Conservation (phyloP, 2,113 vertebrate genomes). For the Motacilla tschutschensis region DNA sequence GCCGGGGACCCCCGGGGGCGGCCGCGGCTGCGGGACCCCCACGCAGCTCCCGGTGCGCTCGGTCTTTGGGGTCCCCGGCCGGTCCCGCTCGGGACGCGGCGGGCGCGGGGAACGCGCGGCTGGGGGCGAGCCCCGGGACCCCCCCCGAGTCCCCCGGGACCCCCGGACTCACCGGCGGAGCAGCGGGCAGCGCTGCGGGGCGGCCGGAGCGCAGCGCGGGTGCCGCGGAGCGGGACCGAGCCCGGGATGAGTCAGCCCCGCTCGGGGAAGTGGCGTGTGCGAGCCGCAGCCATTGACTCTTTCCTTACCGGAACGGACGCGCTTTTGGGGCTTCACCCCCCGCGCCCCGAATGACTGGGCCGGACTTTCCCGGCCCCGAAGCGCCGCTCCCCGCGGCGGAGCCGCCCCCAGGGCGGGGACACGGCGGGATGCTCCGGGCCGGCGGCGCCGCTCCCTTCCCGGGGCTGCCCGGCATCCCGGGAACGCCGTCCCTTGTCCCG, state of each 20-base stretch:
- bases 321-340: background rate
- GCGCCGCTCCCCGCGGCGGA: background rate
- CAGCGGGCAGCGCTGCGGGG: background rate
- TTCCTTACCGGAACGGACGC: constrained; percentile 17
- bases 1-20: background rate
- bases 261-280: constrained; percentile 21
- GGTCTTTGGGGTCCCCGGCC: background rate
- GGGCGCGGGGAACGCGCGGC: background rate
- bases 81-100: background rate
- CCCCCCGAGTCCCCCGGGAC: background rate
- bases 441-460: accelerated
- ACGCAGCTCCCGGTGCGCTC: background rate
- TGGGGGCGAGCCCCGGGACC: background rate
- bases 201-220: background rate
- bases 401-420: background rate
- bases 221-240: background rate
- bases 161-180: background rate
- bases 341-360: background rate
- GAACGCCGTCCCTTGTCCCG: background rate
- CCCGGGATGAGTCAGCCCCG: constrained; percentile 11
- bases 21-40: background rate
- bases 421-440: background rate
- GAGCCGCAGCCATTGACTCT: background rate
- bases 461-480: accelerated
- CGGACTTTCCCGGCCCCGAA: background rate